Evolutionary conservation across 64 coral and sea anemone species (phyloP), one percentile per base, ranked within the genome.

Genomic region (Actinia tenebrosa): DNA sequence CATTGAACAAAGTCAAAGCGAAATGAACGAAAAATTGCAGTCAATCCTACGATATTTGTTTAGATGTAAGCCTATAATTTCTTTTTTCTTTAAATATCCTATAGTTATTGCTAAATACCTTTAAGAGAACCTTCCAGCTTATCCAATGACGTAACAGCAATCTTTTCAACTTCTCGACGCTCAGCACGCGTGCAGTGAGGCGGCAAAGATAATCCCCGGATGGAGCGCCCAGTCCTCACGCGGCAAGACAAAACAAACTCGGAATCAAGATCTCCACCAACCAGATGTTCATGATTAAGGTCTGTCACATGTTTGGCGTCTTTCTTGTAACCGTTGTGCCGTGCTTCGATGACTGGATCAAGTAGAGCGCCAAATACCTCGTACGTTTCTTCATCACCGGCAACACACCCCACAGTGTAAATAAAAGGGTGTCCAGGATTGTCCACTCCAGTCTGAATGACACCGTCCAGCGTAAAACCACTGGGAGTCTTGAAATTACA

Each of bases 351-450:
- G 17, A 97, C 94, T 16, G 91, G 91, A 68, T 97, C 94, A 37
- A 97, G 87, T 44, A 97, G 13, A 22, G 89, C 91, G 7, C 79
- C 91, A 52, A 97, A 97, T 3, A 97, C 91, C 13, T 91, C 60
- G 80, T 97, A 97, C 9, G 86, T 89, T 62, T 91, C 93, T 55
- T 96, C 94, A 13, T 96, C 94, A 15, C 94, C 94, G 0, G 94
- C 94, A 1, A 96, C 94, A 88, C 94, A 96, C 3, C 94, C 94
- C 6, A 96, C 94, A 15, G 88, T 93, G 86, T 92, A 92, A 27
- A 96, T 96, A 60, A 88, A 96, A 53, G 94, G 94, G 37, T 96
- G 94, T 19, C 94, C 91, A 1, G 94, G 94, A 45, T 96, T 93
- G 42, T 96, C 94, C 25, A 96, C 91, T 1, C 94, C 94, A 71